A percentile compares a stretch with the other conserved stretches of the same genome.
Conservation (phyloP, 53 echinoderm and acorn worm species). For the Actinopyga echinites region DNA sequence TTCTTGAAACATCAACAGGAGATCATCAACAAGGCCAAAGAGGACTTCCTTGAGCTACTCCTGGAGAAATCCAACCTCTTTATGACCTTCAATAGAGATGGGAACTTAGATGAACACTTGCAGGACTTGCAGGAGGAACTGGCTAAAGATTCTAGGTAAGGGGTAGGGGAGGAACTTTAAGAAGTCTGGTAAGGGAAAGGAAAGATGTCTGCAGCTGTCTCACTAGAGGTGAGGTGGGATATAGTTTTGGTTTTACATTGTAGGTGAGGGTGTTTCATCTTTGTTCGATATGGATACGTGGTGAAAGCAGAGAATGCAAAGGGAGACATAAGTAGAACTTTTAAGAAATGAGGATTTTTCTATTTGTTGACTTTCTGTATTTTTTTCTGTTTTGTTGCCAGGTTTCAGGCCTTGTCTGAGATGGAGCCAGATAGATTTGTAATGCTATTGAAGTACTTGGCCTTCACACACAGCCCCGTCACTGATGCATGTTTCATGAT, state of each 20-base stretch:
- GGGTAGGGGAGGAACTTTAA: not conserved
- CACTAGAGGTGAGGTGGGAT: not conserved
- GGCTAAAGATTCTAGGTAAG: slow-evolving; percentile 59
- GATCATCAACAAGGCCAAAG: slow-evolving; percentile 57
- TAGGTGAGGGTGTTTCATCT: too few relatives aligned
- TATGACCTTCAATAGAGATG: slow-evolving; percentile 55
- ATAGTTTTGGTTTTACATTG: too few relatives aligned
- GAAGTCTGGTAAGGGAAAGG: not conserved
- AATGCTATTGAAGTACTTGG: slow-evolving; percentile 73
- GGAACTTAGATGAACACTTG: slow-evolving; percentile 50
- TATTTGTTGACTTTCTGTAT: too few relatives aligned
- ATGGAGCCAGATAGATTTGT: slow-evolving; percentile 63
- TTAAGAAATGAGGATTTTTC: too few relatives aligned
- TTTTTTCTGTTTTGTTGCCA: slow-evolving; percentile 15
- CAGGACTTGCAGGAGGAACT: slow-evolving; percentile 55
- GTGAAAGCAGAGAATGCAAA: too few relatives aligned
- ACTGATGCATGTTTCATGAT: slow-evolving; percentile 67
- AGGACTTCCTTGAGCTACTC: slow-evolving; percentile 75
- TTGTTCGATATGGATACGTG: too few relatives aligned
- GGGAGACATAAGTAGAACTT: too few relatives aligned
- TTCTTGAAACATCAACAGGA: slow-evolving; percentile 75
- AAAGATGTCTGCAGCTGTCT: not conserved
- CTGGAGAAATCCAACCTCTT: slow-evolving; percentile 66
- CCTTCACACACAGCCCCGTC: slow-evolving; percentile 80
- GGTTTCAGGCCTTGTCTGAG: slow-evolving; percentile 73